A percentile compares a stretch with the other conserved stretches of the same genome.
These are phyloP conservation scores for Spodoptera litura DNA, from an alignment of 1,140 invertebrate genomes.

Conservation along the genomic window DNA sequence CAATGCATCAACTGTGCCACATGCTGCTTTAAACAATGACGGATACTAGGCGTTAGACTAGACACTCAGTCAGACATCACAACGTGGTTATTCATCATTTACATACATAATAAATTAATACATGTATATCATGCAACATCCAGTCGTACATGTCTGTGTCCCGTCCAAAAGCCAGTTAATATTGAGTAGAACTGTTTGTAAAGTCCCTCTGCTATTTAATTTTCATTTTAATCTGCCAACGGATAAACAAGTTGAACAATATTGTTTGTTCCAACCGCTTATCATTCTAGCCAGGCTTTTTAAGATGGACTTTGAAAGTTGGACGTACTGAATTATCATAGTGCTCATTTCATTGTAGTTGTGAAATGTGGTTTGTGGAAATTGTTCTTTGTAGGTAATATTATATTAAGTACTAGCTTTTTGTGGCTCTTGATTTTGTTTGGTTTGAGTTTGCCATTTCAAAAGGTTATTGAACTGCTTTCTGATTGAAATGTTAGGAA, in stretches of 20 bases:
- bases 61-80: too few relatives aligned
- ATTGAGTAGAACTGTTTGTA: conserved; percentile 16
- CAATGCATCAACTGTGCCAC: too few relatives aligned
- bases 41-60: too few relatives aligned
- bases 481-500: too few relatives aligned
- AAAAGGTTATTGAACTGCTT: too few relatives aligned
- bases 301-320: conserved; percentile 24
- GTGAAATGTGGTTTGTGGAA: conserved; percentile 13
- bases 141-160: too few relatives aligned
- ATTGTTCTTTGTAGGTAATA: not conserved
- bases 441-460: too few relatives aligned
- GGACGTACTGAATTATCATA: conserved; percentile 1
- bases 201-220: conserved; percentile 8
- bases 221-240: conserved; percentile 27
- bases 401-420: not conserved
- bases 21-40: too few relatives aligned
- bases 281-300: conserved; percentile 2
- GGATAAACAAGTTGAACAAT: conserved; percentile 25
- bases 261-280: conserved; percentile 24
- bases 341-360: conserved; percentile 9
- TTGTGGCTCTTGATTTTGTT: too few relatives aligned
- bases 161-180: not conserved
- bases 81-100: too few relatives aligned
- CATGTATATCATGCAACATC: too few relatives aligned
- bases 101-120: too few relatives aligned